A percentile compares a stretch with the other conserved stretches of the same genome.
These are phyloP conservation scores for Rhynchopsitta pachyrhyncha DNA, from an alignment of 2,113 vertebrate species.

Conservation along the genomic window DNA sequence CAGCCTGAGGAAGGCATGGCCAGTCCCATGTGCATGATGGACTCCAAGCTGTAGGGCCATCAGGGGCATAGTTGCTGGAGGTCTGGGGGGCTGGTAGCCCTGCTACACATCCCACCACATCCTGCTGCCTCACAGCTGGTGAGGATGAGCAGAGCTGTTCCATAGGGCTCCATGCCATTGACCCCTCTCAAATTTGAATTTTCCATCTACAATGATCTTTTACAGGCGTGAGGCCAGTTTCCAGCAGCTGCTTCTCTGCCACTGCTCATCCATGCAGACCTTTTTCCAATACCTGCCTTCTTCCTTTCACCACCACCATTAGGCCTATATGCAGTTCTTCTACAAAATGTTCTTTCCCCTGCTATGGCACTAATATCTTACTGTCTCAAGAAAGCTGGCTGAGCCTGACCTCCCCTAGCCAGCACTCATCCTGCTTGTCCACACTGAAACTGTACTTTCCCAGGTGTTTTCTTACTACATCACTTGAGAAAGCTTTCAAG, in stretches of 20 bases:
- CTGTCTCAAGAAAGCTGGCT: background rate
- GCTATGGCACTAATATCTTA: background rate
- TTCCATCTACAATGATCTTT: background rate
- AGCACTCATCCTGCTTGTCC: background rate
- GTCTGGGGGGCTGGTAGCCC: background rate
- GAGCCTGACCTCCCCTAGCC: background rate
- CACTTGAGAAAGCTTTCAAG: background rate
- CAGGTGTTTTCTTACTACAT: background rate
- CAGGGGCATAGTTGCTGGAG: background rate
- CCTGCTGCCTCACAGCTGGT: background rate
- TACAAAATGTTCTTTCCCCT: background rate
- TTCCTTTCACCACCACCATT: background rate
- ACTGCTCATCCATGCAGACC: background rate
- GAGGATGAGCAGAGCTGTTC: background rate
- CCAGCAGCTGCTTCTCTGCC: background rate
- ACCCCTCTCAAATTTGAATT: background rate
- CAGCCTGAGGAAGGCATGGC: fast-evolving
- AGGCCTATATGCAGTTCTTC: background rate
- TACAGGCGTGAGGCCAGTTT: background rate
- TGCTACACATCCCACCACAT: background rate
- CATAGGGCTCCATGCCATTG: background rate
- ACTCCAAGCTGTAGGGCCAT: background rate
- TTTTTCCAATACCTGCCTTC: background rate
- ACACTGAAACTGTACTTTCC: background rate
- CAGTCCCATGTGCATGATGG: fast-evolving